Evolutionary conservation across 2,797 vertebrate genomes (phyloP).

Genomic region (Coranthus polyacanthus): DNA sequence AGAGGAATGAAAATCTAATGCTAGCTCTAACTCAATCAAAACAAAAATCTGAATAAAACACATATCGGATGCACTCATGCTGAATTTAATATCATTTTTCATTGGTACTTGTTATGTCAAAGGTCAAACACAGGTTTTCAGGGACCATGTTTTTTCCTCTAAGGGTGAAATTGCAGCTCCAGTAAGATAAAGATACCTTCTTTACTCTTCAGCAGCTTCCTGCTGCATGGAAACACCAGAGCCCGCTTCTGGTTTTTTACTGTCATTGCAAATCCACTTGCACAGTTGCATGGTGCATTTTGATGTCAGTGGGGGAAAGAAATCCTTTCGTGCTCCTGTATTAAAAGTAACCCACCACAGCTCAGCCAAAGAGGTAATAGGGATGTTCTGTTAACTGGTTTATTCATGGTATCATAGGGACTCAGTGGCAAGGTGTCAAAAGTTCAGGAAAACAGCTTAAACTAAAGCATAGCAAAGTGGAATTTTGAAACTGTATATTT

Average conservation of each 20-base stretch:
- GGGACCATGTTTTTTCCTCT: too few species aligned
- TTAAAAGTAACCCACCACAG: slow-evolving; percentile 3
- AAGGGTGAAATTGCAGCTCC: too few species aligned
- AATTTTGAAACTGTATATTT: slow-evolving; percentile 14
- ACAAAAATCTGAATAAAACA: too few species aligned
- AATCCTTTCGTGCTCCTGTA: slow-evolving; percentile 9
- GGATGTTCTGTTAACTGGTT: slow-evolving; percentile 36
- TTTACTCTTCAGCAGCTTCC: background rate
- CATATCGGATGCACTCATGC: too few species aligned
- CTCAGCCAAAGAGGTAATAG: slow-evolving; percentile 26
- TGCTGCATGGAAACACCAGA: background rate
- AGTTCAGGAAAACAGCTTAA: slow-evolving; percentile 43
- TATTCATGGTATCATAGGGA: slow-evolving; percentile 33
- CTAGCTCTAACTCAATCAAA: too few species aligned
- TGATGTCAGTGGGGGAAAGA: background rate
- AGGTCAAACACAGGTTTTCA: too few species aligned
- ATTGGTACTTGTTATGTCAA: too few species aligned
- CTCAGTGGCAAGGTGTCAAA: slow-evolving; percentile 39
- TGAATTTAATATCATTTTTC: too few species aligned
- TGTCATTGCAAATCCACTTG: slow-evolving; percentile 20
- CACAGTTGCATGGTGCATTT: background rate
- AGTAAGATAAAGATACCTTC: background rate
- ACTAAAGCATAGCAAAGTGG: slow-evolving; percentile 15
- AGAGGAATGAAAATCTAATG: too few species aligned
- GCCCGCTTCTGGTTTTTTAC: background rate